Evolutionary conservation across 2,113 vertebrate species (phyloP).

Genomic region (Cichladusa arquata): DNA sequence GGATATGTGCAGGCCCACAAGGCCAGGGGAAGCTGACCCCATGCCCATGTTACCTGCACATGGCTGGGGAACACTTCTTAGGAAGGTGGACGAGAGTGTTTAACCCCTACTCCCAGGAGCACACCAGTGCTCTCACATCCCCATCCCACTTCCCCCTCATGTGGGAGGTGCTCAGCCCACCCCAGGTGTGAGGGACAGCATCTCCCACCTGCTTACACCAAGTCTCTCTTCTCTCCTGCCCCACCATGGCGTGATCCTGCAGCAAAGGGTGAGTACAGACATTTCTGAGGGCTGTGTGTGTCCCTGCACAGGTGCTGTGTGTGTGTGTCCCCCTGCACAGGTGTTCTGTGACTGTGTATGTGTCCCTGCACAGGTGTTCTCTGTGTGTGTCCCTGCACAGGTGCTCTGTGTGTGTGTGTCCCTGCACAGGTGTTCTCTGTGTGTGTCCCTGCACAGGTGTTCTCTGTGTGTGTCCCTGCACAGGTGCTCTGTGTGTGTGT

Average conservation of each 20-base stretch:
- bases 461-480: too few species aligned
- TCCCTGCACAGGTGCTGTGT: not conserved
- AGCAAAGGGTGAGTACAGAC: slow-evolving; percentile 66
- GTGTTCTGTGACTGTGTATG: not conserved
- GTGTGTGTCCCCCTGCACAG: not conserved
- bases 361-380: too few species aligned
- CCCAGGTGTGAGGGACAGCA: not conserved
- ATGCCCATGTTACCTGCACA: rapidly evolving
- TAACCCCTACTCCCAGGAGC: not conserved
- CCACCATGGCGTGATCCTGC: not conserved
- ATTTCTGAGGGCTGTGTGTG: not conserved
- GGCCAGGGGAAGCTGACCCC: rapidly evolving
- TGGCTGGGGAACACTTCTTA: rapidly evolving
- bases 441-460: too few species aligned
- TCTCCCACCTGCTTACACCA: not conserved
- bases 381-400: not conserved
- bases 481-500: too few species aligned
- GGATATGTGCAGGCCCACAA: not conserved
- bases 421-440: too few species aligned
- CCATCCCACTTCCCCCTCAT: rapidly evolving
- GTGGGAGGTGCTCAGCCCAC: not conserved
- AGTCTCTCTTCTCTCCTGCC: slow-evolving; percentile 32
- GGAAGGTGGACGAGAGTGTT: not conserved
- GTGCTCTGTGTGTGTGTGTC: not conserved
- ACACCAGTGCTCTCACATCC: not conserved